Percentiles rank a stretch among this genome's conserved stretches.
Evolutionary conservation across 1,140 invertebrate genomes (phyloP).

Genomic region (Aphaenogaster rudis): DNA sequence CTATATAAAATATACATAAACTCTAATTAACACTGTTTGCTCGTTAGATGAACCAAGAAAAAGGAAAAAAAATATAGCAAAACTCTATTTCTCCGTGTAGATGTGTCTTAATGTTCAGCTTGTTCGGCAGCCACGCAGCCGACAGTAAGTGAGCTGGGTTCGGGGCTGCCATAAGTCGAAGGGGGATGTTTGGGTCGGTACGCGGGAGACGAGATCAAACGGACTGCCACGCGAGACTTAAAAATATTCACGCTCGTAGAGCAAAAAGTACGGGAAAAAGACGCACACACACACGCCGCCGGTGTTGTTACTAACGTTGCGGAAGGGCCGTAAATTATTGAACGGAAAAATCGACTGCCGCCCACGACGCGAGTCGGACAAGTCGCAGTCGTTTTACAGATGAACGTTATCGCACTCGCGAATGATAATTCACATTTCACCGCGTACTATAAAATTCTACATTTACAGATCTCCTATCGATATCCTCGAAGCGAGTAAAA

Average conservation of each 20-base stretch:
- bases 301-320: slow-evolving; percentile 47
- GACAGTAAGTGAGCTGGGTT: slow-evolving; percentile 47
- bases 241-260: slow-evolving; percentile 26
- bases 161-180: slow-evolving; percentile 52
- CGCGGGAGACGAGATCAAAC: slow-evolving; percentile 48
- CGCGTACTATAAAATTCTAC: neutral
- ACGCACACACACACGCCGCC: slow-evolving; percentile 28
- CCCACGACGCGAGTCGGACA: neutral
- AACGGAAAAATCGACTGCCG: slow-evolving; percentile 32
- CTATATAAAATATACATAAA: slow-evolving; percentile 80
- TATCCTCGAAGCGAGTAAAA: neutral
- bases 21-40: slow-evolving; percentile 81
- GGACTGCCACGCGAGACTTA: slow-evolving; percentile 51
- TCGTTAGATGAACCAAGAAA: slow-evolving; percentile 77
- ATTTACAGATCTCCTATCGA: neutral
- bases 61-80: slow-evolving; percentile 68
- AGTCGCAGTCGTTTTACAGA: neutral
- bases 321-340: slow-evolving; percentile 5
- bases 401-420: neutral
- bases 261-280: slow-evolving; percentile 26
- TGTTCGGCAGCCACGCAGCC: slow-evolving; percentile 63
- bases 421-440: neutral
- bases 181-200: slow-evolving; percentile 58
- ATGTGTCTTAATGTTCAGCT: slow-evolving; percentile 81
- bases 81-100: slow-evolving; percentile 81